phyloP scores from a whole-genome alignment of 2,888 invertebrate species.

The Stratiomys singularior region DNA sequence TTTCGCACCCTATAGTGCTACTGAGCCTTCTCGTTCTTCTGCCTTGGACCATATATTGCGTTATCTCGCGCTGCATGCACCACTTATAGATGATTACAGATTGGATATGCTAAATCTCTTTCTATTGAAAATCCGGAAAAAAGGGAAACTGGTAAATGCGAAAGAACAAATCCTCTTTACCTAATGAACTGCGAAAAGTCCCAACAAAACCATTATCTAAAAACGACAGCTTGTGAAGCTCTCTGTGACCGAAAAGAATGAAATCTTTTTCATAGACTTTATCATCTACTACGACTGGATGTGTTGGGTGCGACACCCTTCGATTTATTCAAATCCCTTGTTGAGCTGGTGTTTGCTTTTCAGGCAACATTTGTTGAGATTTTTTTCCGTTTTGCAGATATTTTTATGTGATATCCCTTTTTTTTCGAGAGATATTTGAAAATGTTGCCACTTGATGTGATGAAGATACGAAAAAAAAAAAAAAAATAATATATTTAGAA shows the following conservation, averaged over 20 bases:
- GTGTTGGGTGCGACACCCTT: background rate
- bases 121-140: background rate
- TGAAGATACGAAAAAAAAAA: background rate
- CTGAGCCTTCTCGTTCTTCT: no score
- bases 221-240: background rate
- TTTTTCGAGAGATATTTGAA: background rate
- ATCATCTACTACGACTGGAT: background rate
- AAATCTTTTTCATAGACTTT: background rate
- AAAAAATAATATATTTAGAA: background rate
- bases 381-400: background rate
- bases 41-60: no score
- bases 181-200: background rate
- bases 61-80: no score
- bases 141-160: background rate
- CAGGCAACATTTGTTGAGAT: background rate
- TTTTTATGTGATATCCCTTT: background rate
- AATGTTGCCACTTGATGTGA: background rate
- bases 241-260: background rate
- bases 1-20: no score
- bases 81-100: no score
- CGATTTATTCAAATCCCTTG: background rate
- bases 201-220: background rate
- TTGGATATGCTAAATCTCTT: background rate
- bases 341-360: background rate
- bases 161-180: background rate